Evolutionary conservation across 2,888 invertebrate genomes (phyloP), one percentile per base, ranked within the genome.

Genomic region (Pachycephus smyrnensis): DNA sequence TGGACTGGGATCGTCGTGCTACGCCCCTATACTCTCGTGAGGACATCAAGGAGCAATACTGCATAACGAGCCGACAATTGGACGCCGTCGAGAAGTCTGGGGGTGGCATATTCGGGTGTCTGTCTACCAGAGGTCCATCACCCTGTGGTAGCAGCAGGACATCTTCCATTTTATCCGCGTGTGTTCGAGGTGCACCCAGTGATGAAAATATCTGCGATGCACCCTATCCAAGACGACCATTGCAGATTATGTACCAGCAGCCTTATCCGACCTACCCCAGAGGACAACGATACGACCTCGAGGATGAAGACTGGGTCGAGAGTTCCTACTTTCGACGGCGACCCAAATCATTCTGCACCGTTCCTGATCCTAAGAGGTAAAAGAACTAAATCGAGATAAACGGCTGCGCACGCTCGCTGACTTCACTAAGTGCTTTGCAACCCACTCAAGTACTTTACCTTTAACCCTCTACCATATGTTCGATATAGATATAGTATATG

Each of bases 11-110:
- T 73, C 88, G 91, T 68, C 90, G 93, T 35, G 92, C 92, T 68
- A 93, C 93, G 11, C 93, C 93, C 75, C 92, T 96, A 88, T 98
- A 98, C 93, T 97, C 97, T 81, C 96, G 97, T 89, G 94, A 96
- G 93, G 97, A 97, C 93, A 97, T 98, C 92, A 94, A 97, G 86
- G 98, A 98, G 91, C 98, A 98, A 92, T 98, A 98, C 93, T 98
- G 98, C 93, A 97, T 98, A 93, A 97, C 96, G 91, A 96, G 96
- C 92, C 95, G 97, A 90, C 97, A 97, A 92, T 93, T 98, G 91
- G 96, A 96, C 90, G 94, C 96, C 86, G 94, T 97, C 88, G 97
- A 97, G 88, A 93, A 87, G 90, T 92, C 89, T 82, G 92, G 88
- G 73, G 94, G 93, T 89, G 93, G 96, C 87, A 95, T 97, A 91